Conservation (phyloP, 2,888 invertebrate species). For the Ceratothoa steindachneri region DNA sequence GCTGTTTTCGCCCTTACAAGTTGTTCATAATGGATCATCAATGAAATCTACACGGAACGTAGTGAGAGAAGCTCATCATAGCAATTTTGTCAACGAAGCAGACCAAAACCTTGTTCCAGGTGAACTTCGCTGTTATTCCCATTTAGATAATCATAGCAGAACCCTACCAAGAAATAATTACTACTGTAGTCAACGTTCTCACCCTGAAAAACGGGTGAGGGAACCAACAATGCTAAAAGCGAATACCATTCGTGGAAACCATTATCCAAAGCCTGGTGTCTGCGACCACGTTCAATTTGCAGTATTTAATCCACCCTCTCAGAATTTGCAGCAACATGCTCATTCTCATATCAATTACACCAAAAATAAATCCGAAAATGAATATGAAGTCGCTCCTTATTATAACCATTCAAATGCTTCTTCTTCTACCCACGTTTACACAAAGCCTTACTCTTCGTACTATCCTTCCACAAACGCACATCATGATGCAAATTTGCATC, state of each 20-base stretch:
- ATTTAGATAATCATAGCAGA: background rate
- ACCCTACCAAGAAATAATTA: background rate
- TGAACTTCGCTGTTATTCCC: background rate
- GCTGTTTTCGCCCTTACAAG: background rate
- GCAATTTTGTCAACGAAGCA: background rate
- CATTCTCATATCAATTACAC: background rate
- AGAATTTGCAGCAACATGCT: background rate
- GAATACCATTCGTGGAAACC: background rate
- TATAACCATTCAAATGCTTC: slow-evolving; percentile 30
- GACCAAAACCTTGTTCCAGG: background rate
- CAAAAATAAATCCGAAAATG: slow-evolving; percentile 11
- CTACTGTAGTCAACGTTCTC: slow-evolving; percentile 9
- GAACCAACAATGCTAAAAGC: background rate
- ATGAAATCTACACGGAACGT: background rate
- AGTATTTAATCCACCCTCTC: background rate
- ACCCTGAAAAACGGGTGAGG: background rate
- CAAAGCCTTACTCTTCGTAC: slow-evolving; percentile 19
- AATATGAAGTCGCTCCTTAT: slow-evolving; percentile 35
- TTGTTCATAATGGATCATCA: slow-evolving; percentile 4
- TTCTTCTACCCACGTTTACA: slow-evolving; percentile 25
- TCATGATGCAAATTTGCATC: background rate
- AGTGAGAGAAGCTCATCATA: background rate
- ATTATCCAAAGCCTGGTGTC: background rate
- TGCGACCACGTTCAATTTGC: background rate
- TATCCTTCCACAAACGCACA: background rate